A percentile compares a stretch with the other conserved stretches of the same genome.
Evolutionary conservation across 1,140 invertebrate genomes (phyloP).

Genomic region (Myzus persicae): DNA sequence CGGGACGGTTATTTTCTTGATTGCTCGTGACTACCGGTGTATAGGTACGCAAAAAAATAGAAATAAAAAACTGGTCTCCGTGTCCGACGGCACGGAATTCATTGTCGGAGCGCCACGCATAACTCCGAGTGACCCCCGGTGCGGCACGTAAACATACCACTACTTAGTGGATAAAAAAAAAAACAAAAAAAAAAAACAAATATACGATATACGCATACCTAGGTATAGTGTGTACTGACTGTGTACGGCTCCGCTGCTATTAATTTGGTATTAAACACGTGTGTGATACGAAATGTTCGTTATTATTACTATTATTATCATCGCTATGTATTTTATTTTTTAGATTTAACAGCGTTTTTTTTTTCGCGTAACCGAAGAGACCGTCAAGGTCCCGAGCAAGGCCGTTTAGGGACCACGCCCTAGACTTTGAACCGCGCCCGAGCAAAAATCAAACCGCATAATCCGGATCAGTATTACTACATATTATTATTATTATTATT

Average conservation of each 20-base stretch:
- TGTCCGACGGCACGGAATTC: conserved; percentile 38
- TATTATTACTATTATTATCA: not conserved
- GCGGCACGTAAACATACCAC: not conserved
- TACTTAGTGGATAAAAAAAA: not conserved
- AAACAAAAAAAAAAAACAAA: not conserved
- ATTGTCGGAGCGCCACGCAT: conserved; percentile 20
- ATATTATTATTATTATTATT: not conserved
- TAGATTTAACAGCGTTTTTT: not conserved
- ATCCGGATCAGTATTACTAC: conserved; percentile 46
- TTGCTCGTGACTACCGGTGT: conserved; percentile 1
- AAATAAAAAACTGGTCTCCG: conserved; percentile 33
- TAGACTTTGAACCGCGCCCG: conserved; percentile 46
- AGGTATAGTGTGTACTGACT: no score
- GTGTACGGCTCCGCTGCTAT: not conserved
- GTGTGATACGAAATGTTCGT: not conserved
- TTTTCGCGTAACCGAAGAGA: conserved; percentile 36
- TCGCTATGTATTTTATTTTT: conserved; percentile 8
- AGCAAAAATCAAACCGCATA: conserved; percentile 43
- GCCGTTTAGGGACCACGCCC: conserved; percentile 48
- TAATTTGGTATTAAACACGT: conserved; percentile 25
- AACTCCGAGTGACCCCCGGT: not conserved
- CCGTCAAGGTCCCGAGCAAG: conserved; percentile 41
- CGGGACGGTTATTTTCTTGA: conserved; percentile 20
- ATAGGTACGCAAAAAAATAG: not conserved
- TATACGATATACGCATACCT: not conserved